A percentile compares a stretch with the other conserved stretches of the same genome.
phyloP scores from a whole-genome alignment of 2,888 invertebrate genomes.

The Melieria picta region DNA sequence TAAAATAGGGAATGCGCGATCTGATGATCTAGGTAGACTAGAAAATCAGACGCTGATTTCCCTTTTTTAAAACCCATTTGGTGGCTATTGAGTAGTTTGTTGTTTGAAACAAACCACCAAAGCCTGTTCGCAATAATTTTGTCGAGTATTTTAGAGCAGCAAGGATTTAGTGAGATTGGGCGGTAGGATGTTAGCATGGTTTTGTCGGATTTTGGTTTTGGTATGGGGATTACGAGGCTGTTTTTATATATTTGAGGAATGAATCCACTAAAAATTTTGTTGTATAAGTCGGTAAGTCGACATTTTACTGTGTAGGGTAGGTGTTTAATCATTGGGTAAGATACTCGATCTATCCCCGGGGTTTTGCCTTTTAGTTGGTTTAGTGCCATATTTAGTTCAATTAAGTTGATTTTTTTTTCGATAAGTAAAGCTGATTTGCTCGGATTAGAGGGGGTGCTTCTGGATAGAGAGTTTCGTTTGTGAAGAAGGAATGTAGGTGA shows the following conservation, averaged over 20 bases:
- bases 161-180: constrained; percentile 32
- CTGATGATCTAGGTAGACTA: background rate
- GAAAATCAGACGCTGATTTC: background rate
- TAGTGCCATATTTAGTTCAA: background rate
- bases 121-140: constrained; percentile 29
- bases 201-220: constrained; percentile 27
- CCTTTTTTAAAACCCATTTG: constrained; percentile 29
- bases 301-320: background rate
- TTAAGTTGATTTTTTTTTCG: constrained; percentile 4
- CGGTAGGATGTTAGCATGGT: constrained; percentile 20
- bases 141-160: constrained; percentile 12
- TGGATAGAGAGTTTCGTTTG: background rate
- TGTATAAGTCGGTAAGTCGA: constrained; percentile 13
- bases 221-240: constrained; percentile 28
- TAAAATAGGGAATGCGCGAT: background rate
- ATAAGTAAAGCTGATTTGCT: background rate
- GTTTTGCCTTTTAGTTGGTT: constrained; percentile 21
- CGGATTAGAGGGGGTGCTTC: background rate
- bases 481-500: no score
- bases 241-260: constrained; percentile 31
- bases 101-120: constrained; percentile 28
- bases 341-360: constrained; percentile 23
- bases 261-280: constrained; percentile 19
- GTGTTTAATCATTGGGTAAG: constrained; percentile 25
- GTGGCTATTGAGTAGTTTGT: constrained; percentile 26